A percentile compares a stretch with the other conserved stretches of the same genome.
These are phyloP conservation scores for Gymnorhina tibicen DNA, from an alignment of 2,113 vertebrate genomes.

Conservation along the genomic window DNA sequence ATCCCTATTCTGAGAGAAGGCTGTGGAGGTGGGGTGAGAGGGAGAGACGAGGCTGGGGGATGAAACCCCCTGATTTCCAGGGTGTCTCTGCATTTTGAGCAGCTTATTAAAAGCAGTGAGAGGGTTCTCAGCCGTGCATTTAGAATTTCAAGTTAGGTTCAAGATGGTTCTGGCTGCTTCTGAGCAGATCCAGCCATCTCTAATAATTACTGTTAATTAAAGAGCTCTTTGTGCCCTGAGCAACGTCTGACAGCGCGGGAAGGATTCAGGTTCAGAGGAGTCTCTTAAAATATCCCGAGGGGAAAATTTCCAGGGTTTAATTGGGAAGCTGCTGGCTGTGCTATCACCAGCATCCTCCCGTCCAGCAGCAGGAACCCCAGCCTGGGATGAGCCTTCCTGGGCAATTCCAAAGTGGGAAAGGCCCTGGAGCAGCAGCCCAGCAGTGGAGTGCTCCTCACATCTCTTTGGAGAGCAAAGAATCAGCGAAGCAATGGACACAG, in stretches of 20 bases:
- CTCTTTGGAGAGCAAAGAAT: rapidly evolving
- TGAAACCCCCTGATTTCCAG: neutral
- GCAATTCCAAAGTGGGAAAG: rapidly evolving
- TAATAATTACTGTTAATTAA: slow-evolving; percentile 44
- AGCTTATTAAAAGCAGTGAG: neutral
- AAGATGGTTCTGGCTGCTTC: neutral
- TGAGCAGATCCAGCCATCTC: neutral
- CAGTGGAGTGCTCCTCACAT: rapidly evolving
- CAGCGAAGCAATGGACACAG: neutral
- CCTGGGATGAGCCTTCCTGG: neutral
- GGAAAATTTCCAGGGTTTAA: neutral
- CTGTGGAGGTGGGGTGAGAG: neutral
- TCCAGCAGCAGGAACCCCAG: neutral
- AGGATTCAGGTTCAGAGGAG: neutral
- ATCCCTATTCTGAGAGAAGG: neutral
- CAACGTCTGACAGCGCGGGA: neutral
- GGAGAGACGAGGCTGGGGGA: neutral
- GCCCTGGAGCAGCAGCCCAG: neutral
- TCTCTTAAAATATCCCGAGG: neutral
- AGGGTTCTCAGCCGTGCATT: neutral
- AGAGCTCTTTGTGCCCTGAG: slow-evolving; percentile 8
- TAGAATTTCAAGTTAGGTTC: neutral
- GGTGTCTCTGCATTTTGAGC: neutral
- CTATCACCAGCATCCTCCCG: neutral
- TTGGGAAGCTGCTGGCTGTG: neutral